Evolutionary conservation across 2,888 invertebrate species (phyloP).

Genomic region (Aphidius colemani): DNA sequence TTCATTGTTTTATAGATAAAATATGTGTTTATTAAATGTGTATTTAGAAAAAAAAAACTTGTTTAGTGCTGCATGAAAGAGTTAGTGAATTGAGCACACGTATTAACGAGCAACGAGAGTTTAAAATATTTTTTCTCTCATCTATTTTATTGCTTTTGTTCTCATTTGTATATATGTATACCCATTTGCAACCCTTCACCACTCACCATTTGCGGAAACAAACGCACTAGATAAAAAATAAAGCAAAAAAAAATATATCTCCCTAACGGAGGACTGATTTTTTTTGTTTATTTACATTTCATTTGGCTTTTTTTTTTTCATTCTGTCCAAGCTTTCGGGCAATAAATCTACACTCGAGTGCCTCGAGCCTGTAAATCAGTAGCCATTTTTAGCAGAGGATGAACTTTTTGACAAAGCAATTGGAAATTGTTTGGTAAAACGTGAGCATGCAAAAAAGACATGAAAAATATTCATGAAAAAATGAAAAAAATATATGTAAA

Average conservation of each 20-base stretch:
- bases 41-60: too few species aligned
- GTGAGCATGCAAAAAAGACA: constrained; percentile 21
- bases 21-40: too few species aligned
- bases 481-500: constrained; percentile 2
- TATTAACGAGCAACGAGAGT: constrained; percentile 47
- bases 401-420: constrained; percentile 57
- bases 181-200: too few species aligned
- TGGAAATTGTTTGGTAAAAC: constrained; percentile 57
- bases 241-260: constrained; percentile 1
- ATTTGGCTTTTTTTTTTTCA: too few species aligned
- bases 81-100: constrained; percentile 33
- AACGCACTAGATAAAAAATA: constrained; percentile 4
- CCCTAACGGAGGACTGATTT: not conserved
- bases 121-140: constrained; percentile 40
- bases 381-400: constrained; percentile 47
- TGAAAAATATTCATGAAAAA: not conserved
- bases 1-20: too few species aligned
- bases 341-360: constrained; percentile 42
- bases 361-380: constrained; percentile 47
- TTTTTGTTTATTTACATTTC: too few species aligned
- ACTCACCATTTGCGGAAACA: constrained; percentile 23
- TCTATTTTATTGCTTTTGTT: too few species aligned
- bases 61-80: not conserved
- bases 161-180: too few species aligned
- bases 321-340: constrained; percentile 19